A percentile compares a stretch with the other conserved stretches of the same genome.
Evolutionary conservation across 2,888 invertebrate genomes (phyloP).

Genomic region (Neoscelio sp.): DNA sequence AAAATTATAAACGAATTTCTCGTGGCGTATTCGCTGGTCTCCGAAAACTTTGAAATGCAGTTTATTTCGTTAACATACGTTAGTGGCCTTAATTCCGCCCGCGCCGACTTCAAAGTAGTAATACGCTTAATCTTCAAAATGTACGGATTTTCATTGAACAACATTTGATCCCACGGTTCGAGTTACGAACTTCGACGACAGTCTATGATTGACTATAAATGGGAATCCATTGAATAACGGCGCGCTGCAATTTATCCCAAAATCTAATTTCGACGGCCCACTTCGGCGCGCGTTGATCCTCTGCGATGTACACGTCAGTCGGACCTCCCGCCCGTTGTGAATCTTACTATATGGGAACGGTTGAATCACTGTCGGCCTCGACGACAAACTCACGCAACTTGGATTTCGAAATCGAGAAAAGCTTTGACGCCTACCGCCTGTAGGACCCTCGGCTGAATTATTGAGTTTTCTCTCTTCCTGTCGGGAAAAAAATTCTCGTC

Average conservation of each 20-base stretch:
- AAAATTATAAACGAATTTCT: no score
- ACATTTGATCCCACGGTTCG: conserved; percentile 32
- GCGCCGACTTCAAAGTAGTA: neutral
- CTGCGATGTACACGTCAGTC: conserved; percentile 64
- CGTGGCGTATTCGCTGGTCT: neutral
- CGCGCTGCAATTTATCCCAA: conserved; percentile 60
- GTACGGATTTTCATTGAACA: conserved; percentile 34
- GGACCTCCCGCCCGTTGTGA: conserved; percentile 44
- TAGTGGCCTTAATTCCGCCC: neutral
- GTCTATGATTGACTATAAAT: conserved; percentile 66
- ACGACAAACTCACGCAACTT: conserved; percentile 69
- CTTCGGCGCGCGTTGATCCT: conserved; percentile 60
- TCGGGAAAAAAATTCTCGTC: conserved; percentile 76
- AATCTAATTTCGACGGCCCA: conserved; percentile 67
- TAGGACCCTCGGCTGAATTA: conserved; percentile 75
- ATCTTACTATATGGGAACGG: conserved; percentile 58
- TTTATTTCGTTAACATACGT: conserved; percentile 34
- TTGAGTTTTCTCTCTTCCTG: conserved; percentile 79
- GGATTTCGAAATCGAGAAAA: conserved; percentile 74
- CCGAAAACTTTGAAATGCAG: conserved; percentile 15
- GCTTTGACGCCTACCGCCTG: conserved; percentile 75
- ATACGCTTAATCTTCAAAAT: conserved; percentile 33
- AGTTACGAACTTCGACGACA: conserved; percentile 57
- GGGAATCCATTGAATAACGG: conserved; percentile 62
- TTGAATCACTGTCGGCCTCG: conserved; percentile 64